Evolutionary conservation across 2,888 invertebrate genomes (phyloP), one percentile per base, ranked within the genome.

Genomic region (Amphiduros pacificus): DNA sequence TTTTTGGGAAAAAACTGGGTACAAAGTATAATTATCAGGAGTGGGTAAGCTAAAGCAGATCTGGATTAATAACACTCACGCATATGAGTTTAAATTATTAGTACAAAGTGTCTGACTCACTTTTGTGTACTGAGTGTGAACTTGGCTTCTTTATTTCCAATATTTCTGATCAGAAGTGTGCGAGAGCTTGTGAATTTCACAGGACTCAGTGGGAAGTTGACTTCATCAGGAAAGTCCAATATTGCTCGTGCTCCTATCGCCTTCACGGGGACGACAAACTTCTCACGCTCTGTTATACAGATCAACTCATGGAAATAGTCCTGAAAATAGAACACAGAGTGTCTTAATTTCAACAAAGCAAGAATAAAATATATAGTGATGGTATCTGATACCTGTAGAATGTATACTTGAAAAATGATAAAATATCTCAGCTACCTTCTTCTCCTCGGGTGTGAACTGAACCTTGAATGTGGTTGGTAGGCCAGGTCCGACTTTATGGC

Each of bases 401-500:
- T n/a, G n/a, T n/a, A n/a, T n/a, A n/a, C n/a, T n/a, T n/a, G n/a
- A n/a, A n/a, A n/a, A n/a, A n/a, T n/a, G n/a, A n/a, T n/a, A n/a
- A n/a, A n/a, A n/a, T n/a, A n/a, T n/a, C n/a, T n/a, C n/a, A n/a
- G n/a, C 28, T 62, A 80, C 82, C 76, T 79, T 79, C 57, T 78
- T 77, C 66, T 81, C 79, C 63, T 85, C 83, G 0, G 90, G 88
- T 50, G 76, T 82, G 78, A 91, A 91, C 51, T 86, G 87, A 5
- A 91, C 79, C 6, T 84, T 84, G 70, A 89, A 87, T 1, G 85
- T 82, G 36, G 87, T 85, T 24, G 87, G 85, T 70, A 91, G 88
- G 48, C 91, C 91, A 20, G 91, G 89, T 4, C 90, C 90, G 26
- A 91, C 79, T 73, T 89, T 87, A 66, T 82, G 73, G 28, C 80